Percentiles rank a stretch among this genome's conserved stretches.
phyloP scores from a whole-genome alignment of 2,797 vertebrate genomes.

The Ispidina picta region DNA sequence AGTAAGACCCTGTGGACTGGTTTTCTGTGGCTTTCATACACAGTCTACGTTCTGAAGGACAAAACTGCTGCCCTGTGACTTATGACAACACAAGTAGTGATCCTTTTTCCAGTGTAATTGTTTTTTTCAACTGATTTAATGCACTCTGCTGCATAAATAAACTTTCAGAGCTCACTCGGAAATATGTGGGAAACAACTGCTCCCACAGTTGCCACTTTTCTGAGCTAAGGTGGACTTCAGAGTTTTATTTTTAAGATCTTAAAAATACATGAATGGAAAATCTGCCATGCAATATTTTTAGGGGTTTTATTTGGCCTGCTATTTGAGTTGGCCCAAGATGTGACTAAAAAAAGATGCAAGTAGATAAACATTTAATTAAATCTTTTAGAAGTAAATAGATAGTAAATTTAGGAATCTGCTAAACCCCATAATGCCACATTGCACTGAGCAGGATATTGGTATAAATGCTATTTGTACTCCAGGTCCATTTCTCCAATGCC shows the following conservation, averaged over 20 bases:
- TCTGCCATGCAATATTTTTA: background rate
- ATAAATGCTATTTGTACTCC: background rate
- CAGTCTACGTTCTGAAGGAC: background rate
- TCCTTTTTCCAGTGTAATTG: background rate
- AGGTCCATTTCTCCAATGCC: background rate
- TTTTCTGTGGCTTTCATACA: background rate
- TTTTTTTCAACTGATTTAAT: background rate
- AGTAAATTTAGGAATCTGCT: background rate
- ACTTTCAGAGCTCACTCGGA: background rate
- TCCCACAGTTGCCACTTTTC: background rate
- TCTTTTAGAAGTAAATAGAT: background rate
- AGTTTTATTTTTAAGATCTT: background rate
- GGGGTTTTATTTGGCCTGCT: background rate
- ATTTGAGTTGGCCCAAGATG: background rate
- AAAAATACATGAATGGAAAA: background rate
- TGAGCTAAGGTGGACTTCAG: background rate
- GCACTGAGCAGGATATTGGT: background rate
- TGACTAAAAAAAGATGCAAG: background rate
- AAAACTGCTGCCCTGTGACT: background rate
- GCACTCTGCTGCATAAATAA: background rate
- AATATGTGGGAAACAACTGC: background rate
- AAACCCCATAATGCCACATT: background rate
- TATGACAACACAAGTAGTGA: background rate
- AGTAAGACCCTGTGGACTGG: background rate
- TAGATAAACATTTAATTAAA: background rate